phyloP scores from a whole-genome alignment of 2,888 invertebrate genomes.

The Theristus sp. region DNA sequence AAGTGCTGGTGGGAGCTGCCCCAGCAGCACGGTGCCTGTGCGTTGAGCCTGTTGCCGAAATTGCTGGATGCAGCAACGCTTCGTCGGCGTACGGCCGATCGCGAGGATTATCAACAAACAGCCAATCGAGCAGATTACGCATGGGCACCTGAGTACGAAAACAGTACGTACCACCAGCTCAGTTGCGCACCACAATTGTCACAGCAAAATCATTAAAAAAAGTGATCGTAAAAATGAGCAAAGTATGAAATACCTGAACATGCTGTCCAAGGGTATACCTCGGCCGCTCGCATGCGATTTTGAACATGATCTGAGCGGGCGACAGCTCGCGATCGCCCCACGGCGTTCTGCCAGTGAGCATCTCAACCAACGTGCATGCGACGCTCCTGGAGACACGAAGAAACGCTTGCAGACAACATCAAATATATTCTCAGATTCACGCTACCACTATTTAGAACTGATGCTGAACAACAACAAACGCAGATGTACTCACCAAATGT shows the following conservation, averaged over 20 bases:
- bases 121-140: not conserved
- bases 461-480: not conserved
- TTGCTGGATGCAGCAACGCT: no score
- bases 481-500: slow-evolving; percentile 27
- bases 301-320: no score
- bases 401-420: not conserved
- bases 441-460: not conserved
- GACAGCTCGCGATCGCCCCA: slow-evolving; percentile 30
- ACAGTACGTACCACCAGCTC: no score
- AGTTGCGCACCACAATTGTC: no score
- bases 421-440: not conserved
- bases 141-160: no score
- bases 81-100: not conserved
- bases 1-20: no score
- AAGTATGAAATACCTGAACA: no score
- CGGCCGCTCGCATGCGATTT: not conserved
- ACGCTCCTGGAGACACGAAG: slow-evolving; percentile 32
- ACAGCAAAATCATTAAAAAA: no score
- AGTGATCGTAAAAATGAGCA: no score
- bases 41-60: no score
- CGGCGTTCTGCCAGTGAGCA: slow-evolving; percentile 32
- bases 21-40: no score
- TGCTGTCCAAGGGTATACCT: not conserved
- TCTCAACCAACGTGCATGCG: slow-evolving; percentile 33
- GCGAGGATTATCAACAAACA: not conserved